Evolutionary conservation across 2,113 vertebrate genomes (phyloP).

Genomic region (Peromyscus leucopus): DNA sequence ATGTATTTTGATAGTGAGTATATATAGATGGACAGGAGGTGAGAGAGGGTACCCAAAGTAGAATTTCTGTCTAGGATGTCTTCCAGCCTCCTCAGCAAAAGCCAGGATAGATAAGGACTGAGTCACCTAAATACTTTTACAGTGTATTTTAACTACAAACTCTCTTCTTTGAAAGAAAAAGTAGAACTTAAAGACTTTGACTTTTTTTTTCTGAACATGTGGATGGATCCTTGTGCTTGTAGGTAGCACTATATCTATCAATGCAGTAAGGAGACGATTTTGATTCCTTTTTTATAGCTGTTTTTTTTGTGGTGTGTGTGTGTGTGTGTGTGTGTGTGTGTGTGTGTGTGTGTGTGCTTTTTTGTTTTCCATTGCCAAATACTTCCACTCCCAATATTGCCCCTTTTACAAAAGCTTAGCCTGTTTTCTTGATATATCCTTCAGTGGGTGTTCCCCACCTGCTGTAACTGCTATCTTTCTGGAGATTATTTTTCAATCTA

Average conservation of each 20-base stretch:
- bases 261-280: neutral
- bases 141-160: neutral
- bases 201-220: neutral
- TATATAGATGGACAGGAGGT: neutral
- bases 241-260: neutral
- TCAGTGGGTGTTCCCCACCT: slow-evolving; percentile 43
- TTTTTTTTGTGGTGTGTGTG: no score
- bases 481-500: slow-evolving; percentile 62
- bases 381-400: neutral
- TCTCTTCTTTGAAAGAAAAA: neutral
- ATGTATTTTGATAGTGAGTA: neutral
- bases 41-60: neutral
- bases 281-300: neutral
- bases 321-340: neutral
- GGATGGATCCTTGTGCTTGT: neutral
- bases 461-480: slow-evolving; percentile 43
- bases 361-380: neutral
- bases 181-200: slow-evolving; percentile 12
- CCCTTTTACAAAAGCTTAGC: slow-evolving; percentile 40
- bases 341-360: neutral
- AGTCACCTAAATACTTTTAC: neutral
- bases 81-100: slow-evolving; percentile 1
- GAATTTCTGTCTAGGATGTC: neutral
- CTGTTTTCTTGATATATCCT: slow-evolving; percentile 42
- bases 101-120: neutral